These are phyloP conservation scores for Euschistus heros DNA, from an alignment of 1,140 invertebrate species.

Conservation along the genomic window DNA sequence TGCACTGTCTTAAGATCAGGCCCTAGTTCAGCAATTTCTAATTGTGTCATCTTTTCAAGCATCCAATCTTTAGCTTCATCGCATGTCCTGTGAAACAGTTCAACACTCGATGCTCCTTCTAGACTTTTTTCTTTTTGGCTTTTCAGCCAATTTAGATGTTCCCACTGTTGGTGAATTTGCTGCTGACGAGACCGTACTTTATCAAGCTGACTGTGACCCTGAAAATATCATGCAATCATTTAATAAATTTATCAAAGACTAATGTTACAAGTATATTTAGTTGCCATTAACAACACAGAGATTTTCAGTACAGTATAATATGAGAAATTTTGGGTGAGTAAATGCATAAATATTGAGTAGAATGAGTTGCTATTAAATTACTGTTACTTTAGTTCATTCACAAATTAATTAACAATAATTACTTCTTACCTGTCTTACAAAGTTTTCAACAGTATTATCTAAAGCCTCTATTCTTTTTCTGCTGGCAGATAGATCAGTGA, in stretches of 20 bases:
- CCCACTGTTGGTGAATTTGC: conserved; percentile 81
- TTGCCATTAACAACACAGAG: too few relatives aligned
- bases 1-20: conserved; percentile 84
- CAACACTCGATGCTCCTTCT: conserved; percentile 85
- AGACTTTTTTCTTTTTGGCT: conserved; percentile 82
- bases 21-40: conserved; percentile 66
- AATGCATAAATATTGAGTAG: too few relatives aligned
- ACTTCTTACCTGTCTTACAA: conserved; percentile 43
- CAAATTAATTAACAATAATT: background rate
- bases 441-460: conserved; percentile 76
- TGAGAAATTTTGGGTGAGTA: too few relatives aligned
- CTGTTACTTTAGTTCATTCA: background rate
- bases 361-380: too few relatives aligned
- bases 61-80: conserved; percentile 91
- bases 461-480: conserved; percentile 82
- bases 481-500: conserved; percentile 89
- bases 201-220: conserved; percentile 79
- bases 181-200: conserved; percentile 68
- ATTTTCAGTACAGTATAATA: too few relatives aligned
- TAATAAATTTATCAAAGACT: too few relatives aligned
- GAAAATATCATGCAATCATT: conserved; percentile 27
- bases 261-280: too few relatives aligned
- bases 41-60: conserved; percentile 78
- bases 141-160: conserved; percentile 77
- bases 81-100: conserved; percentile 86